These are phyloP conservation scores for Arctopsyche grandis DNA, from an alignment of 1,140 invertebrate species.

Conservation along the genomic window DNA sequence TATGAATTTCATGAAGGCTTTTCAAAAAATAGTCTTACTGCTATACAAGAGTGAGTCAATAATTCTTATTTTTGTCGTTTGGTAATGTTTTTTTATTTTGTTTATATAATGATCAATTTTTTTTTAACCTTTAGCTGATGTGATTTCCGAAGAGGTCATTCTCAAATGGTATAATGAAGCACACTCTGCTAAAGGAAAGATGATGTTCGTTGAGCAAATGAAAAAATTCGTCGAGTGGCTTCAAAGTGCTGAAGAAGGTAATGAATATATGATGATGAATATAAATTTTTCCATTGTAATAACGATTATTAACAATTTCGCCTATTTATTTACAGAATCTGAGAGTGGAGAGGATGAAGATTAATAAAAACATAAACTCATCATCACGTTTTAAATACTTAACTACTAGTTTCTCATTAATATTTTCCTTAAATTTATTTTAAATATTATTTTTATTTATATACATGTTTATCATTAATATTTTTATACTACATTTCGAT, in stretches of 20 bases:
- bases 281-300: neutral
- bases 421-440: slow-evolving; percentile 40
- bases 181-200: slow-evolving; percentile 93
- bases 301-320: neutral
- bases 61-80: neutral
- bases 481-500: slow-evolving; percentile 15
- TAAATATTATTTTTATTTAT: slow-evolving; percentile 35
- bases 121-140: slow-evolving; percentile 71
- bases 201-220: slow-evolving; percentile 97
- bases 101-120: neutral
- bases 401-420: slow-evolving; percentile 39
- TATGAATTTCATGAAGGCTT: slow-evolving; percentile 98
- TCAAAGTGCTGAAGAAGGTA: slow-evolving; percentile 92
- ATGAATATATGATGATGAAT: neutral
- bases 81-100: neutral
- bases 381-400: slow-evolving; percentile 44
- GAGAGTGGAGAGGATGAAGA: slow-evolving; percentile 54
- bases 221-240: slow-evolving; percentile 97
- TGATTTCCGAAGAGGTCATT: slow-evolving; percentile 91
- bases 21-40: slow-evolving; percentile 95
- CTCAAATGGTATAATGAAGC: slow-evolving; percentile 94
- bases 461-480: slow-evolving; percentile 33
- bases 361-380: slow-evolving; percentile 36
- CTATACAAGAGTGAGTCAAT: slow-evolving; percentile 87
- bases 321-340: slow-evolving; percentile 50